Evolutionary conservation across 2,888 invertebrate species (phyloP), one percentile per base, ranked within the genome.

Genomic region (Troides aeacus): DNA sequence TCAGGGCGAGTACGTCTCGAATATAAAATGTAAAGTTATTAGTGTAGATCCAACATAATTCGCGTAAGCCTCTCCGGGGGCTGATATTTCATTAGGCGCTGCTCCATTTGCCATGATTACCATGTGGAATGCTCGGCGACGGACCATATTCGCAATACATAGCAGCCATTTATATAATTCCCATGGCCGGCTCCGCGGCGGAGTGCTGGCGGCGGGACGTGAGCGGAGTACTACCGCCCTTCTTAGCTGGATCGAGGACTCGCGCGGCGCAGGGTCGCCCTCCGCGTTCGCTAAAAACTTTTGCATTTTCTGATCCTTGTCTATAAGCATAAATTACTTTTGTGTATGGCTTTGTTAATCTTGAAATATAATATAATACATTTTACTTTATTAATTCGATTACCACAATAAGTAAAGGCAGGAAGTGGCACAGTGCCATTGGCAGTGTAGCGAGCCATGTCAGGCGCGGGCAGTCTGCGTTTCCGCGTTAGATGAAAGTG

Each of bases 81-180:
- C 42, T 69, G 64, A 63, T 63, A 78, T 73, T 75, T 75, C 70
- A 77, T 76, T 76, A 77, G 71, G 70, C 74, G 71, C 57, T 63
- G 72, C 65, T 73, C 72, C 76, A 75, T 75, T 75, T 72, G 72
- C 70, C 74, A 70, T 71, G 74, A 78, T 80, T 78, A 77, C 74
- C 75, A 77, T 78, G 74, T 71, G 63, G 71, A 73, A 71, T 72
- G 70, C 72, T 73, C 72, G 75, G 72, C 70, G 74, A 71, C 73
- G 72, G 71, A 72, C 72, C 72, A 73, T 75, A 76, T 79, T 78
- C 69, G 36, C 57, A 65, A 66, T 70, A 70, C 62, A 50, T 78
- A 79, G 78, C 75, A 73, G 75, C 76, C 75, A 77, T 77, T 77
- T 78, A 76, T 76, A 75, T 77, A 75, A 78, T 78, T 74, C 74